These are phyloP conservation scores for Phymastichus coffea DNA, from an alignment of 1,140 invertebrate species.

Conservation along the genomic window DNA sequence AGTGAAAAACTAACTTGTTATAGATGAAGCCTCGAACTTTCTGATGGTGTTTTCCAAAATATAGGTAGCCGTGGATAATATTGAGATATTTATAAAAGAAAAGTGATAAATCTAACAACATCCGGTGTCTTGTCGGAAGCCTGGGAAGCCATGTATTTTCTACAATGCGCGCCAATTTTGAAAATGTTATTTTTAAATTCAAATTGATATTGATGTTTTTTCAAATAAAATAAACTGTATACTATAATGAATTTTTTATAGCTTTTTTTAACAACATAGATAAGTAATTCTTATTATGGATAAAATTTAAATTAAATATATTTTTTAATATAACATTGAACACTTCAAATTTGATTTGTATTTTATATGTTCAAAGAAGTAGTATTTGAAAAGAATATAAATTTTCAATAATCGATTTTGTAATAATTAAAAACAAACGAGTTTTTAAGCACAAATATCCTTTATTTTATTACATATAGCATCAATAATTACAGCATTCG, in stretches of 20 bases:
- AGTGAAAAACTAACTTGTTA: neutral
- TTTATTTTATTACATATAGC: neutral
- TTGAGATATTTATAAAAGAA: neutral
- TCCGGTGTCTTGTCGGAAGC: too few relatives aligned
- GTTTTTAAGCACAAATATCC: neutral
- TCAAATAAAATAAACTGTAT: too few relatives aligned
- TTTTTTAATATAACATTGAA: neutral
- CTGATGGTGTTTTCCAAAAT: neutral
- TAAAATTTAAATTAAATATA: neutral
- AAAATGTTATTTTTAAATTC: too few relatives aligned
- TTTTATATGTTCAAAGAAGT: too few relatives aligned
- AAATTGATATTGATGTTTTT: too few relatives aligned
- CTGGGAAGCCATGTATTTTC: too few relatives aligned
- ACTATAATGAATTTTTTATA: too few relatives aligned
- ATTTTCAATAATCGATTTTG: neutral
- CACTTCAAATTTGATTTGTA: neutral
- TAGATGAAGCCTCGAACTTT: neutral
- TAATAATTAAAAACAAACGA: neutral
- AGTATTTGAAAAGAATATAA: neutral
- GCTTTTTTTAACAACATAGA: too few relatives aligned
- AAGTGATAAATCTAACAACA: too few relatives aligned
- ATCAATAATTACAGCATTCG: neutral
- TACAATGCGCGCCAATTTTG: too few relatives aligned
- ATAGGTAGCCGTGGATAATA: neutral
- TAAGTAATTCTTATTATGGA: too few relatives aligned